Base-by-base conservation (phyloP, 2,113 vertebrate genomes). In the Lepisosteus osseus region DNA sequence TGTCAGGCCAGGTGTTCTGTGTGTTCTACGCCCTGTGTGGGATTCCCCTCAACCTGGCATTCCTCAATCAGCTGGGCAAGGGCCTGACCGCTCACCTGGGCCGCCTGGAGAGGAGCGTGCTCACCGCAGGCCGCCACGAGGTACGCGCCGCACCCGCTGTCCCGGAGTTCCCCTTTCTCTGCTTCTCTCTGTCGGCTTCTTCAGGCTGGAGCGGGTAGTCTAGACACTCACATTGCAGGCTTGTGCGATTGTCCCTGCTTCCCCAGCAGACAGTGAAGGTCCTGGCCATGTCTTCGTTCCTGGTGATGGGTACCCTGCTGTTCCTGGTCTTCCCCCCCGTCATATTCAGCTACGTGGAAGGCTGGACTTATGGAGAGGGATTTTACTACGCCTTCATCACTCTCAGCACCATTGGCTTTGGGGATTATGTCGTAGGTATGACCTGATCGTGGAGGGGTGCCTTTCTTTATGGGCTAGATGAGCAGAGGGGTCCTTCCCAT, bases 11-110 rank as follows among this genome's bases (percentile, higher is more conserved):
- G 76, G 89, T 94, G 72, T 98, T 98, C 83, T 98, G 96, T 74
- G 93, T 97, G 56, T 94, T 97, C 80, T 98, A 95, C 2, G 95
- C 95, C 0, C 86, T 98, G 15, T 92, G 95, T 14, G 94, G 96
- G 56, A 95, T 97, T 59, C 96, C 95, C 0, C 91, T 98, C 69
- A 98, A 96, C n/a, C 78, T 97, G 74, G 78, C 89, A 57, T 96
- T 97, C 83, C 92, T 98, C 64, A 96, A 95, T 77, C 93, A 94
- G 78, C 77, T 98, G 62, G 93, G 93, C 13, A 95, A 92, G 71
- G 93, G 88, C 56, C 87, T 97, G 64, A 93, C 77, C 4, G 45
- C 86, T 77, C 90, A 94, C 75, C 81, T 94, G 73, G 81, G 91
- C 29, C 81, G 80, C 3, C 72, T 93, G 45, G 89, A 95, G 84